Percentiles rank a stretch among this genome's conserved stretches.
phyloP scores from a whole-genome alignment of 2,888 invertebrate species.

The Netelia melanura region DNA sequence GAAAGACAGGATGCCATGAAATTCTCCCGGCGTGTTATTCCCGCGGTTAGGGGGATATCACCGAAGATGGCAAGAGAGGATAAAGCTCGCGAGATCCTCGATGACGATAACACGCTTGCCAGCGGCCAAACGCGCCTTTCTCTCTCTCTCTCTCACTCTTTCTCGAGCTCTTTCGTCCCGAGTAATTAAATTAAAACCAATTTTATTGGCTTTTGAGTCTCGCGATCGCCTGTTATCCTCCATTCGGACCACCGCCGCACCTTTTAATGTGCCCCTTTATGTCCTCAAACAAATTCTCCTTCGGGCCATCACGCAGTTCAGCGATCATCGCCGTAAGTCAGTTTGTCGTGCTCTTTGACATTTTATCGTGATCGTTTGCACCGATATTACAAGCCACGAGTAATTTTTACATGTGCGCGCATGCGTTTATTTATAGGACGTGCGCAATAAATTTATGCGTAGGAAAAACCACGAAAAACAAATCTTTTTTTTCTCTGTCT shows the following conservation, averaged over 20 bases:
- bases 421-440: background rate
- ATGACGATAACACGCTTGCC: conserved; percentile 74
- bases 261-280: conserved; percentile 80
- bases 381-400: conserved; percentile 46
- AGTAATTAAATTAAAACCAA: conserved; percentile 82
- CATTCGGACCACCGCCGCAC: conserved; percentile 41
- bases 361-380: conserved; percentile 75
- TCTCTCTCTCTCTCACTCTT: background rate
- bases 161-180: conserved; percentile 46
- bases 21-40: conserved; percentile 69
- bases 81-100: conserved; percentile 80
- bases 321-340: conserved; percentile 75
- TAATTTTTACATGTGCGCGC: conserved; percentile 13
- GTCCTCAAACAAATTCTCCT: conserved; percentile 80
- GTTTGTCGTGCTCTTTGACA: conserved; percentile 69
- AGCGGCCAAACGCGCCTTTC: conserved; percentile 18
- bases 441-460: background rate
- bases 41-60: conserved; percentile 61
- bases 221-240: conserved; percentile 22
- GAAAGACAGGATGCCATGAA: conserved; percentile 64
- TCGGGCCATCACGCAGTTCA: conserved; percentile 71
- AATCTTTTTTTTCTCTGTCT: too few species aligned
- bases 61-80: conserved; percentile 70
- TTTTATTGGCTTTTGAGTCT: conserved; percentile 76
- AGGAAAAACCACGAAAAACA: too few species aligned